These are phyloP conservation scores for Turritopsis rubra DNA, from an alignment of 30 jellyfish, hydroid and myxozoan genomes.

Conservation along the genomic window DNA sequence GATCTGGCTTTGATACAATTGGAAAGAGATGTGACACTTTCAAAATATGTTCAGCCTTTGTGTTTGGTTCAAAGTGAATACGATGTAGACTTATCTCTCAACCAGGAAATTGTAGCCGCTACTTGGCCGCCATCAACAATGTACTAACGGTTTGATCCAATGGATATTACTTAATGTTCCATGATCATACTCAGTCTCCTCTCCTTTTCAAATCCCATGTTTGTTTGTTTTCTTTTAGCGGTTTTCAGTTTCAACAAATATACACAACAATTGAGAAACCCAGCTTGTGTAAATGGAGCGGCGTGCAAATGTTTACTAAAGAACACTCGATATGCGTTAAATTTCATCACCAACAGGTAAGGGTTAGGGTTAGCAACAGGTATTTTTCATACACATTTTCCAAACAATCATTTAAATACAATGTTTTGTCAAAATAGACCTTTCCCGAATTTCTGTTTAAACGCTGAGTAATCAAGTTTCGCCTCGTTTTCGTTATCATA, in stretches of 20 bases:
- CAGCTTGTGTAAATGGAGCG: not conserved
- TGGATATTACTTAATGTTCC: no score
- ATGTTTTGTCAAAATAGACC: not conserved
- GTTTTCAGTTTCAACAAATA: not conserved
- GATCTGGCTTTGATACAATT: conserved; percentile 32
- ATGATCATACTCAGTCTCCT: no score
- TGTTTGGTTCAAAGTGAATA: conserved; percentile 15
- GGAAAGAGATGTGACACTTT: not conserved
- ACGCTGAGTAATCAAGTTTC: no score
- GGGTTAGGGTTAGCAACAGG: no score
- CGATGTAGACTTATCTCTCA: conserved; percentile 22
- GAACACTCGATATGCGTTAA: not conserved
- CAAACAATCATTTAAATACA: no score
- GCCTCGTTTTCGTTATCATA: no score
- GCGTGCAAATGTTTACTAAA: not conserved
- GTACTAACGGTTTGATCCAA: conserved; percentile 2
- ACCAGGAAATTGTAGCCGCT: conserved; percentile 11
- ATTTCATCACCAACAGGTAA: not conserved
- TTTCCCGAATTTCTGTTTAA: no score
- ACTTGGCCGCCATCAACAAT: conserved; percentile 33
- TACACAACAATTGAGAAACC: not conserved
- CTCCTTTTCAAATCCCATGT: not conserved
- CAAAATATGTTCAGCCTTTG: conserved; percentile 26
- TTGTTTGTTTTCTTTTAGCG: not conserved
- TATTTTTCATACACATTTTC: no score